These are phyloP conservation scores for Leptatherina wallacei DNA, from an alignment of 2,797 vertebrate genomes.

Conservation along the genomic window DNA sequence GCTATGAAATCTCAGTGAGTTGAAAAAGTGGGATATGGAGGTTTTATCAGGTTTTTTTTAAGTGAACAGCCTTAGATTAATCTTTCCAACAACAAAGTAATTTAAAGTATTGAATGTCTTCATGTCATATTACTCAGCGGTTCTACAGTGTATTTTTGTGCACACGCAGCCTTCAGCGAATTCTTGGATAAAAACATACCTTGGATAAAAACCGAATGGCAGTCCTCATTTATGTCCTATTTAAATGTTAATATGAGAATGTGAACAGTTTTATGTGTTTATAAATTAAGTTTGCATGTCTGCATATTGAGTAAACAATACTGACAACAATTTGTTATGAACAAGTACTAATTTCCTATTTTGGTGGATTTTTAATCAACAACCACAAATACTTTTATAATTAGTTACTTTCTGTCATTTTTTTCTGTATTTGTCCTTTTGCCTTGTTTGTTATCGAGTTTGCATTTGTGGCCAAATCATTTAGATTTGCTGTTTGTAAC, in stretches of 20 bases:
- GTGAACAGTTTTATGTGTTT: background rate
- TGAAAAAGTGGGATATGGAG: background rate
- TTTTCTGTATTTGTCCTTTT: slow-evolving; percentile 55
- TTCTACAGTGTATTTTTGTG: background rate
- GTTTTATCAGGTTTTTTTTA: background rate
- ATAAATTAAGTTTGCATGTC: background rate
- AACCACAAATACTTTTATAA: slow-evolving; percentile 34
- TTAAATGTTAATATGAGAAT: background rate
- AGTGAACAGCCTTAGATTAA: background rate
- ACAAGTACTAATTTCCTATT: background rate
- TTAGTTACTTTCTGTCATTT: slow-evolving; percentile 12
- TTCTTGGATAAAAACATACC: background rate
- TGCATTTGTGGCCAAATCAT: slow-evolving; percentile 67
- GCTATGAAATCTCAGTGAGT: background rate
- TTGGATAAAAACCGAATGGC: background rate
- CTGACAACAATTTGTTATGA: background rate
- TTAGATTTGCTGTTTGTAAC: slow-evolving; percentile 73
- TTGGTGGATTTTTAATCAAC: slow-evolving; percentile 22
- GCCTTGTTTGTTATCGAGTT: slow-evolving; percentile 63
- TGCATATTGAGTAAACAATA: slow-evolving; percentile 1
- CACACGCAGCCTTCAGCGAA: background rate
- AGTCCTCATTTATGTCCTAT: background rate
- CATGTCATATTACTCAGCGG: background rate
- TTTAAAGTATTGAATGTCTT: background rate
- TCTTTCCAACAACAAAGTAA: background rate